Conservation (phyloP, 2,797 vertebrate species). For the Channa striata region DNA sequence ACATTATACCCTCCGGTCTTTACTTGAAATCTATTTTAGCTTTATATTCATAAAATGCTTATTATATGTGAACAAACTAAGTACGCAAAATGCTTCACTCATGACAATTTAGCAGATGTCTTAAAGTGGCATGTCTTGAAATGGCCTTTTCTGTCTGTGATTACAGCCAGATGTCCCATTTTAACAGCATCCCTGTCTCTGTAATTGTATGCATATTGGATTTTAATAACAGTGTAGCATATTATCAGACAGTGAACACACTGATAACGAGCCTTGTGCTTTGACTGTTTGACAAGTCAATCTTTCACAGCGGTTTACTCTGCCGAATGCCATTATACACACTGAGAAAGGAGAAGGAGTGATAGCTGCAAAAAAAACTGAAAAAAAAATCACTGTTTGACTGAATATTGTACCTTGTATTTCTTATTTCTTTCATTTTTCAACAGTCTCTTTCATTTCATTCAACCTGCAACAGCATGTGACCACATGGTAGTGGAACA, state of each 20-base stretch:
- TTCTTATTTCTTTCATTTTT: conserved; percentile 54
- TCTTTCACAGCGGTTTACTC: conserved; percentile 78
- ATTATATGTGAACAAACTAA: conserved; percentile 45
- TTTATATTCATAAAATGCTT: conserved; percentile 32
- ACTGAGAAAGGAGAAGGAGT: conserved; percentile 35
- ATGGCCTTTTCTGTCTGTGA: conserved; percentile 55
- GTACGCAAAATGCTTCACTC: conserved; percentile 24
- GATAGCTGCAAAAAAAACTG: conserved; percentile 74
- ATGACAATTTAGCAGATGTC: conserved; percentile 47
- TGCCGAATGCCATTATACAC: conserved; percentile 66
- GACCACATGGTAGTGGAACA: conserved; percentile 57
- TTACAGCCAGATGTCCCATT: conserved; percentile 57
- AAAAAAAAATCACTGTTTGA: conserved; percentile 61
- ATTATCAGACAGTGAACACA: conserved; percentile 82
- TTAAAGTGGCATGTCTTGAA: conserved; percentile 55
- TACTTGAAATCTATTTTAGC: conserved; percentile 35
- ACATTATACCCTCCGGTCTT: conserved; percentile 36
- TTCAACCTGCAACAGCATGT: conserved; percentile 38
- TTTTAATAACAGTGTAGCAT: conserved; percentile 84
- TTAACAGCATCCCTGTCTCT: conserved; percentile 65
- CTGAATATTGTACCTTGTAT: conserved; percentile 46
- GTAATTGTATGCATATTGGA: conserved; percentile 82
- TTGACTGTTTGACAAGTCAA: conserved; percentile 85
- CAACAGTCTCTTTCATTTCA: conserved; percentile 52
- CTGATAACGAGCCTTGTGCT: conserved; percentile 79